These are phyloP conservation scores for Heliconius charithonia DNA, from an alignment of 2,888 invertebrate genomes.

Conservation along the genomic window DNA sequence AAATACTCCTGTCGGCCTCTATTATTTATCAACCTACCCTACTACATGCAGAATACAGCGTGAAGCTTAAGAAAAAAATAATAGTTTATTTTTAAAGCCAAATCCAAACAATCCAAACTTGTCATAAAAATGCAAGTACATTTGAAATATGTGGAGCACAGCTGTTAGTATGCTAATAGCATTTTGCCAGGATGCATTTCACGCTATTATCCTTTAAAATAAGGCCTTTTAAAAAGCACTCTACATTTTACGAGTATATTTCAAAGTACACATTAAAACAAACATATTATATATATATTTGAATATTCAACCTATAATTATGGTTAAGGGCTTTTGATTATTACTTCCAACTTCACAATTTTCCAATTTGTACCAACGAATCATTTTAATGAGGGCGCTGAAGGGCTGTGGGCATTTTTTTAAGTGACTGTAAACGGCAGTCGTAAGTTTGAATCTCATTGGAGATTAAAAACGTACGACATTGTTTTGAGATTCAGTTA, in stretches of 20 bases:
- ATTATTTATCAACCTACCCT: too few relatives aligned
- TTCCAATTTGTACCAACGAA: background rate
- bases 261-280: slow-evolving; percentile 5
- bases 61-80: too few relatives aligned
- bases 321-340: background rate
- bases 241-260: slow-evolving; percentile 6
- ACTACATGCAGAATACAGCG: too few relatives aligned
- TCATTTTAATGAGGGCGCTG: background rate
- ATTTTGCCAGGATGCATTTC: slow-evolving; percentile 15
- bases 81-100: background rate
- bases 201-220: slow-evolving; percentile 26
- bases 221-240: slow-evolving; percentile 16
- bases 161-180: slow-evolving; percentile 21
- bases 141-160: slow-evolving; percentile 18
- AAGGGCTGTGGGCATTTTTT: background rate
- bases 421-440: too few relatives aligned
- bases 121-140: background rate
- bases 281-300: slow-evolving; percentile 6
- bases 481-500: background rate
- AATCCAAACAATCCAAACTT: background rate
- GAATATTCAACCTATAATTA: slow-evolving; percentile 9
- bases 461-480: too few relatives aligned
- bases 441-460: too few relatives aligned
- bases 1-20: too few relatives aligned
- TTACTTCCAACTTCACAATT: background rate